These are phyloP conservation scores for Drosophila vallismaia DNA, from an alignment of 2,888 invertebrate genomes.

Conservation along the genomic window DNA sequence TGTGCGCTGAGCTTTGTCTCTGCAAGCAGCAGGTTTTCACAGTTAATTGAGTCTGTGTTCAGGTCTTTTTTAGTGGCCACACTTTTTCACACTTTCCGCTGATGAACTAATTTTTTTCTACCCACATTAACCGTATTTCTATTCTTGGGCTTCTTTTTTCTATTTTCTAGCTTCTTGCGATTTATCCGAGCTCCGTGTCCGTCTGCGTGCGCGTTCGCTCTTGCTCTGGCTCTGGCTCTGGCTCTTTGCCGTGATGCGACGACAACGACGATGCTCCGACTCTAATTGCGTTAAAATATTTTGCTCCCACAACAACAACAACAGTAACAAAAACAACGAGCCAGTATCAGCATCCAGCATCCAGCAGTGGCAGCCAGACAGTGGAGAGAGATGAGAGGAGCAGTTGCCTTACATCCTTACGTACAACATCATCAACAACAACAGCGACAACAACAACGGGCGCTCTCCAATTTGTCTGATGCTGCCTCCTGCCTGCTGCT, in stretches of 20 bases:
- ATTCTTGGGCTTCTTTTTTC: slow-evolving; percentile 33
- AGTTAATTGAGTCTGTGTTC: slow-evolving; percentile 66
- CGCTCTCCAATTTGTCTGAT: slow-evolving; percentile 72
- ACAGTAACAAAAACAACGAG: slow-evolving; percentile 43
- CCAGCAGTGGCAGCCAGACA: slow-evolving; percentile 13
- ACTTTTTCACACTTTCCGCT: slow-evolving; percentile 29
- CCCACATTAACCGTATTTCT: slow-evolving; percentile 28
- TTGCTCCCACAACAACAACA: slow-evolving; percentile 69
- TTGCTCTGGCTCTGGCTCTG: slow-evolving; percentile 56
- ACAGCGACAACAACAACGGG: slow-evolving; percentile 40
- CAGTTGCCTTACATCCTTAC: not conserved
- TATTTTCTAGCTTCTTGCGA: slow-evolving; percentile 31
- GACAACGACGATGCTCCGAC: slow-evolving; percentile 64
- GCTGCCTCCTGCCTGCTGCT: slow-evolving; percentile 37
- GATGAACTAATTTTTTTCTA: slow-evolving; percentile 32
- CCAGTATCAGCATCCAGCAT: slow-evolving; percentile 29
- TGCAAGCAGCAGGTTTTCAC: slow-evolving; percentile 51
- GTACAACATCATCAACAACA: too few species aligned
- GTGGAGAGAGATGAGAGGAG: slow-evolving; percentile 8
- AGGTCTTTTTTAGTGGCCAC: slow-evolving; percentile 37
- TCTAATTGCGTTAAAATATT: slow-evolving; percentile 81
- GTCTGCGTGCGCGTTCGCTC: slow-evolving; percentile 78
- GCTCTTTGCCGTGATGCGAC: slow-evolving; percentile 32
- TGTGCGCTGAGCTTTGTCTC: slow-evolving; percentile 22
- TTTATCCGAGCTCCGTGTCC: slow-evolving; percentile 73